phyloP scores from a whole-genome alignment of 2,888 invertebrate genomes.

The Melipona bicolor region DNA sequence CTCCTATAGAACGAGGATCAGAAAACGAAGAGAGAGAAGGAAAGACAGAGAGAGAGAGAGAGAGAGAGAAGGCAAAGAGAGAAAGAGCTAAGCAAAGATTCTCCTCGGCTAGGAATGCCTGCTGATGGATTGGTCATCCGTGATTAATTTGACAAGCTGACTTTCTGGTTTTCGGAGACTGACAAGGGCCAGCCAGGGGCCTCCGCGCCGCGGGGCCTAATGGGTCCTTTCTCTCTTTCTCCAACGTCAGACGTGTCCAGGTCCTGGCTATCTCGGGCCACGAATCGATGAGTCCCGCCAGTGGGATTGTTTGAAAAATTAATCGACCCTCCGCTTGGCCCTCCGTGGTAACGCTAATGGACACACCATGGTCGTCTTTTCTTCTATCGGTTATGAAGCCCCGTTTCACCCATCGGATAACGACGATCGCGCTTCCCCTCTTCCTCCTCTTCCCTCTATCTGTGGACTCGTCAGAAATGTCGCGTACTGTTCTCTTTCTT shows the following conservation, averaged over 20 bases:
- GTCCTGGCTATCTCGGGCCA: constrained; percentile 67
- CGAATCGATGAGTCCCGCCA: constrained; percentile 67
- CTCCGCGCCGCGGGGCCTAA: constrained; percentile 77
- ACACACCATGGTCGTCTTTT: constrained; percentile 47
- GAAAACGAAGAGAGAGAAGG: not conserved
- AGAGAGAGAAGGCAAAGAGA: constrained; percentile 16
- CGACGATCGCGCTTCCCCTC: constrained; percentile 3
- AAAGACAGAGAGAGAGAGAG: not conserved
- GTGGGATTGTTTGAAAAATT: constrained; percentile 77
- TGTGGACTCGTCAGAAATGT: not conserved
- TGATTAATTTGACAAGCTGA: constrained; percentile 85
- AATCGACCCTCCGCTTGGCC: constrained; percentile 69
- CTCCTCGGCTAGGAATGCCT: constrained; percentile 81
- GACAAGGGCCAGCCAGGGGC: constrained; percentile 75
- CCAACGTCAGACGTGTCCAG: constrained; percentile 45
- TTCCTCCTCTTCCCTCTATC: not conserved
- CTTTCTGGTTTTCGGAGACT: constrained; percentile 84
- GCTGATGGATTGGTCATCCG: constrained; percentile 84
- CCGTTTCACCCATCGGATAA: constrained; percentile 15
- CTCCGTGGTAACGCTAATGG: constrained; percentile 75
- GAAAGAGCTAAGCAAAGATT: constrained; percentile 58
- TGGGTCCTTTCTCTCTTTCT: constrained; percentile 71
- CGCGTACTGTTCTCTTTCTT: not conserved
- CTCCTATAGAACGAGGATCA: constrained; percentile 37
- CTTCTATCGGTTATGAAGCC: constrained; percentile 63